Base-by-base conservation (phyloP, 2,888 invertebrate species). In the Herminia tarsipennalis region DNA sequence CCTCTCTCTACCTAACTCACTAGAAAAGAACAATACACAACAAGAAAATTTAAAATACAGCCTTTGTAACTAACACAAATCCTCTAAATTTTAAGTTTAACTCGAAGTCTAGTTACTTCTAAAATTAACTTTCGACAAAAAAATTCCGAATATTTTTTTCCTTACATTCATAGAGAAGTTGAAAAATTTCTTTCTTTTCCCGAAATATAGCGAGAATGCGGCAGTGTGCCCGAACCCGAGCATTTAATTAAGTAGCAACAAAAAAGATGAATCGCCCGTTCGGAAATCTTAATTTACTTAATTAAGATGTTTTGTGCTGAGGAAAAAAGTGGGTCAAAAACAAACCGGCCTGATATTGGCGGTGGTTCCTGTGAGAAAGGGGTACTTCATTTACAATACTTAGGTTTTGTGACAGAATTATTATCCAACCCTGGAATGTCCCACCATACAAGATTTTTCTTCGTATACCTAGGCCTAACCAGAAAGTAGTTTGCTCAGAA, bases 231-330 rank as follows among this genome's bases (percentile, higher is more conserved):
- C 35, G 18, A 50, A 50, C 40, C 45, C 50, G 60, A 55, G 47
- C 63, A 54, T 76, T 80, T 81, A 79, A 82, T 80, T 81, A 82
- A 78, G 66, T 65, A 63, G 60, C 66, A 57, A 56, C 52, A 71
- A 77, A 76, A 73, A 78, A 76, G 76, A 79, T 70, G 73, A 78
- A 81, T 76, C 68, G 66, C 66, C 41, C 50, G 59, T 76, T 68
- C 64, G 67, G 69, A 76, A 76, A 79, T 77, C 76, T 78, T 78
- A 81, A 83, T 83, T 84, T 78, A 69, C 65, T 80, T 82, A 82
- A 86, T 85, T 82, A 83, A 80, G 73, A 73, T 77, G 70, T 74
- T 75, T 73, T 66, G 60, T 59, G 60, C 65, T 32, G 56, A 59
- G 12, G 40, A 27, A 56, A 68, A 68, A 74, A 75, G 54, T 72